A percentile compares a stretch with the other conserved stretches of the same genome.
phyloP scores from a whole-genome alignment of 2,113 vertebrate species.

The Lasiurus borealis region DNA sequence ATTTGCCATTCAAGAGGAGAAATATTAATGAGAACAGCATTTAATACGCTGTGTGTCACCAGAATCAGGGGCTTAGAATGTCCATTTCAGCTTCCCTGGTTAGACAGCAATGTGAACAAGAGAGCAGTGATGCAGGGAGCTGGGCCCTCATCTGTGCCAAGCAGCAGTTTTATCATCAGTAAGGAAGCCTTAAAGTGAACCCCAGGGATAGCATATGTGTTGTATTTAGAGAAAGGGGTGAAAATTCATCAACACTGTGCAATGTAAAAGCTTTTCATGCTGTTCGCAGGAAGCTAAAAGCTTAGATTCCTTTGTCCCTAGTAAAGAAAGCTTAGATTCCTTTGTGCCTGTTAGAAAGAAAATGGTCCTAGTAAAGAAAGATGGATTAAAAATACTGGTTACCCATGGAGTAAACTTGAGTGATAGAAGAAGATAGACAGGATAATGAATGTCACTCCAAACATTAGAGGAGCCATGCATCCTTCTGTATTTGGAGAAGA shows the following conservation, averaged over 20 bases:
- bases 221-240: slow-evolving; percentile 66
- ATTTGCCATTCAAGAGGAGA: slow-evolving; percentile 64
- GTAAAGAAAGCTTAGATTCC: slow-evolving; percentile 51
- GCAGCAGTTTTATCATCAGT: slow-evolving; percentile 55
- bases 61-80: slow-evolving; percentile 2
- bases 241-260: slow-evolving; percentile 65
- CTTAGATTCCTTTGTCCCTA: slow-evolving; percentile 67
- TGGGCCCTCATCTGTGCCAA: slow-evolving; percentile 11
- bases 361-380: slow-evolving; percentile 68
- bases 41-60: background rate
- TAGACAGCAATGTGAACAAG: slow-evolving; percentile 52
- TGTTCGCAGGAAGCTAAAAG: slow-evolving; percentile 47
- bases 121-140: slow-evolving; percentile 36
- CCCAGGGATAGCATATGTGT: slow-evolving; percentile 49
- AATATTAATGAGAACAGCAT: slow-evolving; percentile 20
- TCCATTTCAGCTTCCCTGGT: slow-evolving; percentile 5
- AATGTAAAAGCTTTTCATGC: slow-evolving; percentile 75
- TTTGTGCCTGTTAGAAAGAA: slow-evolving; percentile 73
- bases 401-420: slow-evolving; percentile 49
- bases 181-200: slow-evolving; percentile 68
- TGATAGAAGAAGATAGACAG: slow-evolving; percentile 62
- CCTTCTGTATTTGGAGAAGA: slow-evolving; percentile 54
- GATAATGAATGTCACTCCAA: background rate
- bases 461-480: background rate
- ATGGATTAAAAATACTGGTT: slow-evolving; percentile 73